phyloP scores from a whole-genome alignment of 2,888 invertebrate genomes.

The Pammene aurita region DNA sequence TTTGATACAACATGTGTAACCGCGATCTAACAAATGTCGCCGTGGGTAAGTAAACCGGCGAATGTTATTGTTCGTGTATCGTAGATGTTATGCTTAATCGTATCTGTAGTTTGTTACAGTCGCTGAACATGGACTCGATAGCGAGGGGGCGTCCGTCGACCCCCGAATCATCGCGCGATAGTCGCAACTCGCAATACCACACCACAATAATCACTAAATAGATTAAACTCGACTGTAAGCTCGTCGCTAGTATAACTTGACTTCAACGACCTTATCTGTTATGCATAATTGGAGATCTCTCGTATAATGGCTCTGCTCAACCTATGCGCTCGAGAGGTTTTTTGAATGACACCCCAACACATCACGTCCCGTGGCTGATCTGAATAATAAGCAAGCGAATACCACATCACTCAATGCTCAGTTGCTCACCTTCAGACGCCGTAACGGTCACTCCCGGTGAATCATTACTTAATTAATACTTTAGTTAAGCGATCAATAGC shows the following conservation, averaged over 20 bases:
- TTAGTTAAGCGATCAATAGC: conserved; percentile 26
- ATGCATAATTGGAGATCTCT: not conserved
- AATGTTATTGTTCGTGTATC: conserved; percentile 21
- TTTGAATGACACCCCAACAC: conserved; percentile 43
- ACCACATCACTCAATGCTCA: conserved; percentile 48
- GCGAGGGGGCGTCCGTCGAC: conserved; percentile 60
- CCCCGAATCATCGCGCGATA: conserved; percentile 60
- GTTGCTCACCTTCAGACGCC: conserved; percentile 40
- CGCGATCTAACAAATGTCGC: conserved; percentile 4
- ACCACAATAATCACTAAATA: conserved; percentile 9
- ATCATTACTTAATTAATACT: conserved; percentile 46
- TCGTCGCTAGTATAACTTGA: conserved; percentile 1
- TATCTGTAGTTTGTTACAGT: conserved; percentile 46
- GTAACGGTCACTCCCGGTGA: conserved; percentile 49
- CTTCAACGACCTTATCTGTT: not conserved
- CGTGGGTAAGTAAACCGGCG: conserved; percentile 17
- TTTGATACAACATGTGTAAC: not conserved
- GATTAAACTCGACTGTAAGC: not conserved
- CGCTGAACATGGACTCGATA: conserved; percentile 49
- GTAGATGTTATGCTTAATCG: conserved; percentile 33
- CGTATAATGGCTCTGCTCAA: not conserved
- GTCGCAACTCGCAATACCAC: conserved; percentile 46
- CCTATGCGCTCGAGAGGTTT: not conserved
- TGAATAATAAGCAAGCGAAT: conserved; percentile 64
- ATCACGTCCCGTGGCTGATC: conserved; percentile 60